Evolutionary conservation across 2,113 vertebrate species (phyloP).

Genomic region (Rhizomys pruinosus): DNA sequence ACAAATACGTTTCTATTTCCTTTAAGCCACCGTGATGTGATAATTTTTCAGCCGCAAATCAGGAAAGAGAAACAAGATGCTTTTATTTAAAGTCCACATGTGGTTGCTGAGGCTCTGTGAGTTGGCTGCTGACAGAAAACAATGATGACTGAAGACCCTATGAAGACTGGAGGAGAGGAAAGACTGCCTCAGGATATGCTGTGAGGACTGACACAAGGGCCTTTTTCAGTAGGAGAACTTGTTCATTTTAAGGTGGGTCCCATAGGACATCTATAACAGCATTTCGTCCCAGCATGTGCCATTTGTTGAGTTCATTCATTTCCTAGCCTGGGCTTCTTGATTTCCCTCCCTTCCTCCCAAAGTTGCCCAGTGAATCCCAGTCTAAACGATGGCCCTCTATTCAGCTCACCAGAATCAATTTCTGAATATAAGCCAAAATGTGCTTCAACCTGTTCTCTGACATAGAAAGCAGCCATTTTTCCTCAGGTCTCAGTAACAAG

Average conservation of each 20-base stretch:
- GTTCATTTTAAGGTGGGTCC: background rate
- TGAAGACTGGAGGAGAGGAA: too few relatives aligned
- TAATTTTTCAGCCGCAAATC: background rate
- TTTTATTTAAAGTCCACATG: background rate
- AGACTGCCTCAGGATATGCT: background rate
- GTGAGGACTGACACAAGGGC: background rate
- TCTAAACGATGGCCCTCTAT: background rate
- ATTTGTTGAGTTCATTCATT: background rate
- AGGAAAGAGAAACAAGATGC: background rate
- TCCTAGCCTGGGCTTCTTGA: background rate
- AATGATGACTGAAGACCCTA: background rate
- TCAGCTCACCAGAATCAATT: background rate
- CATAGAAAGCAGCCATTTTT: slow-evolving; percentile 32
- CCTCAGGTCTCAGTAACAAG: background rate
- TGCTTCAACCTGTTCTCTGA: slow-evolving; percentile 16
- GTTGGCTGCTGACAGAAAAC: background rate
- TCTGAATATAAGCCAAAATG: slow-evolving; percentile 26
- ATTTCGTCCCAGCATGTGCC: background rate
- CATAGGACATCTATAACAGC: background rate
- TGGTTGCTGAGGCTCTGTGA: too few relatives aligned
- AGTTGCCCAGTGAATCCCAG: background rate
- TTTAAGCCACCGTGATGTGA: background rate
- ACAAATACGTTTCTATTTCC: background rate
- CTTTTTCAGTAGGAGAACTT: background rate
- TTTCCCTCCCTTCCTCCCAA: background rate